Percentiles rank a stretch among this genome's conserved stretches.
Conservation (phyloP, 2,113 vertebrate genomes). For the Bucco capensis region DNA sequence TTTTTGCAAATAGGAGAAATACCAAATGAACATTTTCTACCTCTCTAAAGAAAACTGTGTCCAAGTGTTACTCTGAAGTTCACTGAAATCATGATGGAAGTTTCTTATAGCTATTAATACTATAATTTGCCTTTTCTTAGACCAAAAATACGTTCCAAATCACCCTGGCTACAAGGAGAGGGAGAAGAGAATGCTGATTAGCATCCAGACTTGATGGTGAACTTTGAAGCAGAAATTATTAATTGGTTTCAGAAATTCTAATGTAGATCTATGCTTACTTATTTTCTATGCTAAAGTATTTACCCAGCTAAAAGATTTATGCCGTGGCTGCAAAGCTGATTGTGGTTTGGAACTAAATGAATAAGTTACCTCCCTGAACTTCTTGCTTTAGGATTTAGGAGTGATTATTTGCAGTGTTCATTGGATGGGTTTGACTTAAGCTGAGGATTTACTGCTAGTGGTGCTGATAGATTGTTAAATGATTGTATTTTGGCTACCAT, state of each 20-base stretch:
- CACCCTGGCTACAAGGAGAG: not conserved
- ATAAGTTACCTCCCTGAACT: not conserved
- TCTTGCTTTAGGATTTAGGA: not conserved
- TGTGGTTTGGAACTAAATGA: not conserved
- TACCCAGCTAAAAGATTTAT: not conserved
- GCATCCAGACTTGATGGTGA: not conserved
- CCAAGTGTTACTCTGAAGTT: not conserved
- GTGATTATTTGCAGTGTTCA: not conserved
- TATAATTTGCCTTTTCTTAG: not conserved
- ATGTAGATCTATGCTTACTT: not conserved
- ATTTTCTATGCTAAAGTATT: not conserved
- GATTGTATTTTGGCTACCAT: not conserved
- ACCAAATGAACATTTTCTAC: not conserved
- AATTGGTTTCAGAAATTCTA: not conserved
- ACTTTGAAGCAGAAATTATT: not conserved
- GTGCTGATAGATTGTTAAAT: not conserved
- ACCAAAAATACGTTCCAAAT: not conserved
- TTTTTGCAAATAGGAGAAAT: not conserved
- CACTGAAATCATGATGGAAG: not conserved
- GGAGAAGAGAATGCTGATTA: not conserved
- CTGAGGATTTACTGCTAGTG: not conserved
- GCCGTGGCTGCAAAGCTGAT: accelerated
- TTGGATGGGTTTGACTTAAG: conserved; percentile 10
- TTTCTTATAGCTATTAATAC: not conserved
- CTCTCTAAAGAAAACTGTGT: not conserved